phyloP scores from a whole-genome alignment of 2,888 invertebrate species.

The Hermaeophaga mercurialis region DNA sequence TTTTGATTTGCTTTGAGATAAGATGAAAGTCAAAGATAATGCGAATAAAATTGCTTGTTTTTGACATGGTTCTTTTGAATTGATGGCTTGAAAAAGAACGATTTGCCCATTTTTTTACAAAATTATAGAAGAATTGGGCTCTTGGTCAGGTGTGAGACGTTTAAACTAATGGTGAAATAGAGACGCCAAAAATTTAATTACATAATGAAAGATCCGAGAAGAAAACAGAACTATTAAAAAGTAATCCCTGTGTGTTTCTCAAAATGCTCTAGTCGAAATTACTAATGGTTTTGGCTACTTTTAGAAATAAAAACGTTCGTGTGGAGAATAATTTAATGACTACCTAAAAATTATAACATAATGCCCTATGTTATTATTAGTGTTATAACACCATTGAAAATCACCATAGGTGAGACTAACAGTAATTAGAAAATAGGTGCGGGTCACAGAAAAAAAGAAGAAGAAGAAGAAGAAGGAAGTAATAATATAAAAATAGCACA shows the following conservation, averaged over 20 bases:
- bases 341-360: background rate
- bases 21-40: no score
- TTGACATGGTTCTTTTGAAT: constrained; percentile 6
- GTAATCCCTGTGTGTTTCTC: background rate
- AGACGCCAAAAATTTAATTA: constrained; percentile 10
- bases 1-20: no score
- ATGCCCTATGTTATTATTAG: no score
- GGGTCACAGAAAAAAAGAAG: no score
- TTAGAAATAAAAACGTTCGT: background rate
- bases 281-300: background rate
- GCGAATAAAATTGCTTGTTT: constrained; percentile 16
- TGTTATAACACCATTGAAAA: no score
- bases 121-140: background rate
- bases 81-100: constrained; percentile 13
- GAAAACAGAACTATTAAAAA: constrained; percentile 7
- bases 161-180: constrained; percentile 13
- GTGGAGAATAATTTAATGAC: background rate
- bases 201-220: background rate
- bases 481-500: no score
- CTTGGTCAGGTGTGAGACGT: constrained; percentile 8
- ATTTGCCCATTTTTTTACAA: constrained; percentile 9
- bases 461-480: no score
- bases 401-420: no score
- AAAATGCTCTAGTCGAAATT: background rate
- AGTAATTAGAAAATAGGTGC: no score